These are phyloP conservation scores for Caenorhabditis parvicauda DNA, from an alignment of 2,888 invertebrate genomes.

Conservation along the genomic window DNA sequence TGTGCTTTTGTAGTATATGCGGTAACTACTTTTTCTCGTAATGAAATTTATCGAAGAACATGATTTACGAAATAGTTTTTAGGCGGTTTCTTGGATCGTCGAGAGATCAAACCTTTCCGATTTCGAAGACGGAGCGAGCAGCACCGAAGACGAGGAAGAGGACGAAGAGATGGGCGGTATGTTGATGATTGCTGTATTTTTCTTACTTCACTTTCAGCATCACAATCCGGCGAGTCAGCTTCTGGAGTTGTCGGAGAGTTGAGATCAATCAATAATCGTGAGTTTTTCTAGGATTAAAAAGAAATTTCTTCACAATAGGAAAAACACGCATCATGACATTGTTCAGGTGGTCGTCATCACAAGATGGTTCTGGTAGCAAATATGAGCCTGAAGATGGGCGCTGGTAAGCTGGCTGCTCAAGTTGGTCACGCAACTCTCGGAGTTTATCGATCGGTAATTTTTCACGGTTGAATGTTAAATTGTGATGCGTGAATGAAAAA, in stretches of 20 bases:
- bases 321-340: too few species aligned
- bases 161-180: slow-evolving; percentile 32
- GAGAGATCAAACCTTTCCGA: slow-evolving; percentile 49
- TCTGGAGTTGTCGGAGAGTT: background rate
- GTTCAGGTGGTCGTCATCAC: slow-evolving; percentile 59
- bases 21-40: too few species aligned
- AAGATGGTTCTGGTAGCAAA: slow-evolving; percentile 74
- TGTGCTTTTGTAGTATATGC: too few species aligned
- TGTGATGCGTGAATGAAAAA: too few species aligned
- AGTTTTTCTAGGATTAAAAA: too few species aligned
- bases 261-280: too few species aligned
- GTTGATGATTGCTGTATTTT: too few species aligned
- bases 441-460: slow-evolving; percentile 68
- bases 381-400: slow-evolving; percentile 70
- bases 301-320: too few species aligned
- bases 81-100: slow-evolving; percentile 49
- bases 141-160: slow-evolving; percentile 30
- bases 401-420: slow-evolving; percentile 71
- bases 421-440: slow-evolving; percentile 70
- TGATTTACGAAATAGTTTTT: too few species aligned
- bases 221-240: slow-evolving; percentile 5
- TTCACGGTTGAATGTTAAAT: too few species aligned
- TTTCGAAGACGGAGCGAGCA: slow-evolving; percentile 29
- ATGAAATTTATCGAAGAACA: too few species aligned
- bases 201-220: slow-evolving; percentile 6